Base-by-base conservation (phyloP, 2,888 invertebrate species). In the Pasiphila rectangulata region DNA sequence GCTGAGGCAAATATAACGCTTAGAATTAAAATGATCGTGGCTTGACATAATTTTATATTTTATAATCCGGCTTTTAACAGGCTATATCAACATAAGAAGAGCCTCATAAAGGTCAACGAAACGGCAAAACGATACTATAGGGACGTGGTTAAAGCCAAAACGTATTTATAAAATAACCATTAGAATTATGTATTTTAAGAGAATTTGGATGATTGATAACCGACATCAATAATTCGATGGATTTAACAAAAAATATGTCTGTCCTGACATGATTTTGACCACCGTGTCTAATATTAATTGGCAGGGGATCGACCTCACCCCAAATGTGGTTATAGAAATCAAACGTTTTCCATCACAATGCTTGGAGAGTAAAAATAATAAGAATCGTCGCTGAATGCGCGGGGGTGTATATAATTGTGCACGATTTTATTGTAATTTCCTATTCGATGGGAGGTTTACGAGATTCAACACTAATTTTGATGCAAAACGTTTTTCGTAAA, bases 221-320 rank as follows among this genome's bases (percentile, higher is more conserved):
- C 27, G 37, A 45, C 45, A 42, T 50, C 50, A 45, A 46, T 50
- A 50, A 45, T 17, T 27, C 37, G 34, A 50, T 49, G 44, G 41
- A 48, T 47, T 55, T 46, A 50, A 37, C 37, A 54, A 81, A 81
- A 81, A 83, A 76, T 64, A 56, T 77, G 74, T 79, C 77, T 64
- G 73, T 75, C 62, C 80, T 76, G 85, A 81, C 79, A 74, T 68
- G 66, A 63, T 59, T 71, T 65, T 83, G 87, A 86, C 86, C 88
- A 79, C 85, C 84, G 79, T 80, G 80, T 64, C 85, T 75, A 66
- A 86, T 77, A 64, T 79, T 86, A 87, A 88, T 88, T 88, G 88
- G 86, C 86, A 84, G 85, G 88, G 88, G 86, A 77, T 73, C 77
- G 59, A 63, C 57, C 56, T 56, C 62, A 65, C 78, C 78, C 71